Percentiles rank a stretch among this genome's conserved stretches.
phyloP scores from a whole-genome alignment of 37 sponge, comb jelly and placozoan species.

The Chondrosia reniformis region DNA sequence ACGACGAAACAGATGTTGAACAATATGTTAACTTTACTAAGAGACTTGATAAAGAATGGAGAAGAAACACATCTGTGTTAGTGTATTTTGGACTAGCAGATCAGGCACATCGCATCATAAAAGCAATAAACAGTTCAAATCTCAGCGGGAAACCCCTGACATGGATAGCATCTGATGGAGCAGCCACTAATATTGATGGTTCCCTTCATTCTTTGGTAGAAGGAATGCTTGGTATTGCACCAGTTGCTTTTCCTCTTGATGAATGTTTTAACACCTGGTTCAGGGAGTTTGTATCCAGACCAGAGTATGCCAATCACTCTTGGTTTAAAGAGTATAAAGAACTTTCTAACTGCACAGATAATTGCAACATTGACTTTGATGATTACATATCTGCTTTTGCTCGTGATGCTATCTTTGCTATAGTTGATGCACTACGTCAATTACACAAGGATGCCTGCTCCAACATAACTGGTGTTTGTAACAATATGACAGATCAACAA shows the following conservation, averaged over 20 bases:
- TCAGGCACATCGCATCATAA: no score
- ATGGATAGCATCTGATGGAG: neutral
- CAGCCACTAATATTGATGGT: neutral
- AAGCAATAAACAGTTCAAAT: no score
- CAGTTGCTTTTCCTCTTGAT: neutral
- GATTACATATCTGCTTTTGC: neutral
- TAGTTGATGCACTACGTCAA: neutral
- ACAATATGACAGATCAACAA: neutral
- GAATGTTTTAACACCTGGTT: constrained; percentile 3
- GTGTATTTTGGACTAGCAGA: no score
- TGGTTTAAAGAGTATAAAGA: no score
- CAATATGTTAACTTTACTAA: no score
- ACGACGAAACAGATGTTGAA: no score
- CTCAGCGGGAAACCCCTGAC: neutral
- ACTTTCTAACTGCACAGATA: no score
- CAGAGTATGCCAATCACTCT: no score
- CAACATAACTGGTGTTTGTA: neutral
- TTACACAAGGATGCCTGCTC: neutral
- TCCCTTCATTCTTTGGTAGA: neutral
- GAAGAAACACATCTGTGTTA: no score
- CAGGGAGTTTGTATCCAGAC: neutral
- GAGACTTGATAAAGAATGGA: no score
- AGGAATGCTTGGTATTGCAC: constrained; percentile 12
- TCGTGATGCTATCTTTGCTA: constrained; percentile 6
- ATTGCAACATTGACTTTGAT: no score